phyloP scores from a whole-genome alignment of 2,113 vertebrate genomes.

The Grammomys dolichurus region DNA sequence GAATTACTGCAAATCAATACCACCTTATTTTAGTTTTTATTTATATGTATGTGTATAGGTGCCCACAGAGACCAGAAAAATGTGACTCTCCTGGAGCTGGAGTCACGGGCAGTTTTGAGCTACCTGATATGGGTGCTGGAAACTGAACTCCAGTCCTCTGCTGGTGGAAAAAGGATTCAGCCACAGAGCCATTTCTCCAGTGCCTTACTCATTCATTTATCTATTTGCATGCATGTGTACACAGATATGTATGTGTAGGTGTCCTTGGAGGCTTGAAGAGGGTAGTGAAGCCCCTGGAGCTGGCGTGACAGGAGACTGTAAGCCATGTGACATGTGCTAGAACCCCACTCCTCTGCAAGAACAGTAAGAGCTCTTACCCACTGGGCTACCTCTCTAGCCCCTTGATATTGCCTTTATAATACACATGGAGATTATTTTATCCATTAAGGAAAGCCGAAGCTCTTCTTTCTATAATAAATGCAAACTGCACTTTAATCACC shows the following conservation, averaged over 20 bases:
- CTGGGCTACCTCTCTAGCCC: background rate
- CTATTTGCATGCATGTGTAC: background rate
- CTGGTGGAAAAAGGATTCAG: background rate
- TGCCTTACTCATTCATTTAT: background rate
- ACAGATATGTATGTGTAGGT: background rate
- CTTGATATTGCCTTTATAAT: background rate
- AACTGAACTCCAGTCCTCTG: background rate
- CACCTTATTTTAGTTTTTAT: background rate
- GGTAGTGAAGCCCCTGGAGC: background rate
- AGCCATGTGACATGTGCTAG: background rate
- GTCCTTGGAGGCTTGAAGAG: too few relatives aligned
- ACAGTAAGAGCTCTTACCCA: background rate
- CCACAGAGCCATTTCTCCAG: too few relatives aligned
- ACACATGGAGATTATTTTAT: background rate
- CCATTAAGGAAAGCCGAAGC: background rate
- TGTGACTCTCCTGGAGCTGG: background rate
- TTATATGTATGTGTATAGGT: background rate
- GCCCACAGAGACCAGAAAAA: background rate
- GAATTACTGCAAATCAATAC: background rate
- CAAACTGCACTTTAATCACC: background rate
- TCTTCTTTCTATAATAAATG: conserved; percentile 7
- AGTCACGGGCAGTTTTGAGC: background rate
- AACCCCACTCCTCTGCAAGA: background rate
- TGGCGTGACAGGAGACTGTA: background rate
- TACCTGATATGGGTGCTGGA: background rate